Evolutionary conservation across 2,797 vertebrate genomes (phyloP), one percentile per base, ranked within the genome.

Genomic region (Margarornis squamiger): DNA sequence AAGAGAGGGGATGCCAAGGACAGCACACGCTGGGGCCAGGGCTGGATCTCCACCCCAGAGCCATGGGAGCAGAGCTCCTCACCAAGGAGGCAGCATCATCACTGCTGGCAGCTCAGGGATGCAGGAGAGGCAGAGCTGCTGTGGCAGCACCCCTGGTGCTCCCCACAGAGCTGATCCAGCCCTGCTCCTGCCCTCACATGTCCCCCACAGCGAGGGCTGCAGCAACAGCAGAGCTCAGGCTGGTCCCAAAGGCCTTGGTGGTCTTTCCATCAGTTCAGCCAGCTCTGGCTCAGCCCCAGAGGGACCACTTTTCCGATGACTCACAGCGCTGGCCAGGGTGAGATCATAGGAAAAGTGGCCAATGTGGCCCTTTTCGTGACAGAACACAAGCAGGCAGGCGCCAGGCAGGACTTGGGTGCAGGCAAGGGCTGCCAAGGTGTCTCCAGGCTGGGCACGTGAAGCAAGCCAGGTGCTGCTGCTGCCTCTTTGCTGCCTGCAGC

Each of bases 1-100:
- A 58, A 84, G 46, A 68, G 39, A 39, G 16, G 39, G 32, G 34
- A 36, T 2, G 12, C n/a, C 38, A 68, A 80, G 72, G 34, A 63
- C 0, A 0, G 38, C 2, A 1, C 20, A 17, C 0, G 0, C 0
- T 19, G 45, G 34, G 73, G 27, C 29, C 62, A 52, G 80, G 48
- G n/a, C 24, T 77, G 52, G 26, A 34, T 84, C 68, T 49, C 20
- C 48, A 52, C 39, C 77, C 23, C 45, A 19, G 3, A 9, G 38
- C 54, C 6, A 1, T 0, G 0, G 43, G 49, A 72, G 12, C 41
- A 6, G 1, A 54, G 15, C 30, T 49, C 22, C 65, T 86, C 61
- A 20, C 46, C n/a, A n/a, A 58, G 57, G 68, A 63, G 32, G 51
- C 38, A 63, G 41, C 55, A 22, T 1, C 43, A 13, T 39, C 67